phyloP scores from a whole-genome alignment of 2,888 invertebrate species.

The Tiphia femorata region DNA sequence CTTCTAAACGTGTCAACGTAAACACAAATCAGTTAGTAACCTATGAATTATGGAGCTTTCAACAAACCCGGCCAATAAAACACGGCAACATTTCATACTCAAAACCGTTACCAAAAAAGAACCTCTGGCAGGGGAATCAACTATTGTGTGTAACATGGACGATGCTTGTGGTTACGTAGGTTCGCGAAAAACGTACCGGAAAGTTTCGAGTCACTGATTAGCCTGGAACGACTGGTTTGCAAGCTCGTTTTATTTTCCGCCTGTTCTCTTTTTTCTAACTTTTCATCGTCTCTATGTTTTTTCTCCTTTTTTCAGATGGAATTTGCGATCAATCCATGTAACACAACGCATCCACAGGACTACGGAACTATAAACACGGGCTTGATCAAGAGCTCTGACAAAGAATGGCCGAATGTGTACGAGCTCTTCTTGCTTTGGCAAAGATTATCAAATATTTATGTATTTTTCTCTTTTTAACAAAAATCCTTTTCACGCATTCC shows the following conservation, averaged over 20 bases:
- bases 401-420: no score
- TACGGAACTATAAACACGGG: slow-evolving; percentile 52
- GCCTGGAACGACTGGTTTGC: neutral
- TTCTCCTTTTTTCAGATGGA: slow-evolving; percentile 14
- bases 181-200: no score
- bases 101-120: slow-evolving; percentile 52
- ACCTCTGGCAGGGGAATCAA: slow-evolving; percentile 43
- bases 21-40: slow-evolving; percentile 35
- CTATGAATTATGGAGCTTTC: slow-evolving; percentile 39
- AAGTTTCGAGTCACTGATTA: neutral
- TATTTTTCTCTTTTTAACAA: no score
- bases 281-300: slow-evolving; percentile 14
- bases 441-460: no score
- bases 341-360: slow-evolving; percentile 45
- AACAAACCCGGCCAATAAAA: slow-evolving; percentile 46
- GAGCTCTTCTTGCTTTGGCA: no score
- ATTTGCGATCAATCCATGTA: slow-evolving; percentile 49
- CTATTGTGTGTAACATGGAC: slow-evolving; percentile 52
- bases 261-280: no score
- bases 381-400: slow-evolving; percentile 57
- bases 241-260: neutral
- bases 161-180: slow-evolving; percentile 1
- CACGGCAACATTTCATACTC: slow-evolving; percentile 48
- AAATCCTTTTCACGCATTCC: no score
- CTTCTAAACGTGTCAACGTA: no score